A percentile compares a stretch with the other conserved stretches of the same genome.
Conservation (phyloP, 2,113 vertebrate species). For the Ctenodactylus gundi region DNA sequence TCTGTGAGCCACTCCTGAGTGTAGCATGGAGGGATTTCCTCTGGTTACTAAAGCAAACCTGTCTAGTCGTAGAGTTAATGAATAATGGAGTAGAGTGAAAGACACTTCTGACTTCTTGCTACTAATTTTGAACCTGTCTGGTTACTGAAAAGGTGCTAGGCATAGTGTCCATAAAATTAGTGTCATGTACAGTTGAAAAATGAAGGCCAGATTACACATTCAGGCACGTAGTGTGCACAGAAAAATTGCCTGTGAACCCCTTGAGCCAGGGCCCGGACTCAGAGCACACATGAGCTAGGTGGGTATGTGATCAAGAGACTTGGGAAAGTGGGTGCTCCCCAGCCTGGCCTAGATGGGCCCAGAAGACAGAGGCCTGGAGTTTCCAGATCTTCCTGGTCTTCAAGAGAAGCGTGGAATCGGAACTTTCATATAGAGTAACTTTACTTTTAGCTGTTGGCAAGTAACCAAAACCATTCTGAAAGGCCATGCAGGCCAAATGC, state of each 20-base stretch:
- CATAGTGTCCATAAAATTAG: neutral
- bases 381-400: neutral
- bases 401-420: neutral
- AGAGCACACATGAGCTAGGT: neutral
- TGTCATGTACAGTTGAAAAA: neutral
- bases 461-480: neutral
- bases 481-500: neutral
- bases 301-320: neutral
- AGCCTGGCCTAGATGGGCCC: fast-evolving
- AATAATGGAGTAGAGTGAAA: neutral
- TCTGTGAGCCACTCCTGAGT: neutral
- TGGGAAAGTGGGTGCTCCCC: neutral
- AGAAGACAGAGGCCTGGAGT: neutral
- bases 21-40: neutral
- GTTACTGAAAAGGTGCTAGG: neutral
- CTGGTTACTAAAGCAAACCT: neutral
- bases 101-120: neutral
- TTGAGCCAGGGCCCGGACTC: neutral
- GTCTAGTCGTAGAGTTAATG: constrained; percentile 43
- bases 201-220: neutral
- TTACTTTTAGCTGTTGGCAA: constrained; percentile 4
- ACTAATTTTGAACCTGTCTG: constrained; percentile 6
- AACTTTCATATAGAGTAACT: neutral
- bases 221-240: neutral
- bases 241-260: neutral